These are phyloP conservation scores for Tanypteryx hageni DNA, from an alignment of 2,888 invertebrate species.

Conservation along the genomic window DNA sequence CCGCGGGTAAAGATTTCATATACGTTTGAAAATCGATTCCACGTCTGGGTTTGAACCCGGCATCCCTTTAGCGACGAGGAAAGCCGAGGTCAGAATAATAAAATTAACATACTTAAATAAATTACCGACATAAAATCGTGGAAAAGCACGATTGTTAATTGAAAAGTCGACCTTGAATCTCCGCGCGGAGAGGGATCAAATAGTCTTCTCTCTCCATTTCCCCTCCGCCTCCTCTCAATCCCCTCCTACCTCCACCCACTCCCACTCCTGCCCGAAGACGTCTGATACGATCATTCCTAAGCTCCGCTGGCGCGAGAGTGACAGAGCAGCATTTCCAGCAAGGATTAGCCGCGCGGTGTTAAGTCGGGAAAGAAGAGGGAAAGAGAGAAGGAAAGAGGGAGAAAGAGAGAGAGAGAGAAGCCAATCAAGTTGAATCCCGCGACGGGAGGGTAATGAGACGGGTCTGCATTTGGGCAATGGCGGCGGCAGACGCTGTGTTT, in stretches of 20 bases:
- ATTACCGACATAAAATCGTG: conserved; percentile 31
- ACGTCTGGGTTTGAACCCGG: not conserved
- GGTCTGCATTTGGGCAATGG: conserved; percentile 40
- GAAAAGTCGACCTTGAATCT: conserved; percentile 57
- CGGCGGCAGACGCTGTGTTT: conserved; percentile 5
- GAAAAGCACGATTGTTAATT: conserved; percentile 56
- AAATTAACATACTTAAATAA: conserved; percentile 64
- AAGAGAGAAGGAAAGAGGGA: too few relatives aligned
- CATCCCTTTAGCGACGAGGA: not conserved
- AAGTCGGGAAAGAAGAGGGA: not conserved
- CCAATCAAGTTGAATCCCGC: conserved; percentile 47
- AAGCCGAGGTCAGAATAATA: conserved; percentile 43
- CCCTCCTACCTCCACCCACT: not conserved
- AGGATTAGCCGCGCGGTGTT: conserved; percentile 45
- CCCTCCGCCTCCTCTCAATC: too few relatives aligned
- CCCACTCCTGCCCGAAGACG: conserved; percentile 7
- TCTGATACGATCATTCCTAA: conserved; percentile 49
- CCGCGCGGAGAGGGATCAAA: not conserved
- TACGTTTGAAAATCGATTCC: too few relatives aligned
- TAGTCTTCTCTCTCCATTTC: not conserved
- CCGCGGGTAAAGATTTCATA: too few relatives aligned
- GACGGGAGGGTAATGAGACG: conserved; percentile 52
- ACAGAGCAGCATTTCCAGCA: conserved; percentile 53
- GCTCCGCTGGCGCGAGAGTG: conserved; percentile 36
- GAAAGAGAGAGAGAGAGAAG: conserved; percentile 23